These are phyloP conservation scores for Montipora efflorescens DNA, from an alignment of 64 coral and sea anemone genomes.

Conservation along the genomic window DNA sequence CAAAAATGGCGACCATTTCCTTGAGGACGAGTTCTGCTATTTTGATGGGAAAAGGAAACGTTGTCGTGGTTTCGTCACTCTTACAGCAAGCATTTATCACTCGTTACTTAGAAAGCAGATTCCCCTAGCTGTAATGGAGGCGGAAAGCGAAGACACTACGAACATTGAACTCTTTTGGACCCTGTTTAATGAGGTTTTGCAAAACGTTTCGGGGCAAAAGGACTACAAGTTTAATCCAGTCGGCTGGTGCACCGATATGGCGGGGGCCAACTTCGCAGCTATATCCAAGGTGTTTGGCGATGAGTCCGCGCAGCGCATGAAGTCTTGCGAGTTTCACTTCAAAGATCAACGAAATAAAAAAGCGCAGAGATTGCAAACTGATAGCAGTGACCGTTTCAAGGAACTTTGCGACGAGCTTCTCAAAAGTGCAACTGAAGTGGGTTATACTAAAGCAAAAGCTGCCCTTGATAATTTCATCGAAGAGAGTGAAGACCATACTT, in stretches of 20 bases:
- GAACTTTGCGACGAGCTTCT: slow-evolving; percentile 34
- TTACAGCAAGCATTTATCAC: slow-evolving; percentile 80
- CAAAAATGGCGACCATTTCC: slow-evolving; percentile 20
- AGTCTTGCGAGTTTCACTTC: slow-evolving; percentile 71
- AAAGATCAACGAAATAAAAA: neutral
- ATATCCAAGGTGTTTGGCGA: slow-evolving; percentile 50
- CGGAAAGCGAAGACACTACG: slow-evolving; percentile 26
- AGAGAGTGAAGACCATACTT: neutral
- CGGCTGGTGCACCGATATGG: slow-evolving; percentile 55
- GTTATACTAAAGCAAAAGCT: neutral
- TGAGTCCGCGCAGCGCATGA: slow-evolving; percentile 18
- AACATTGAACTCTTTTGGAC: slow-evolving; percentile 63
- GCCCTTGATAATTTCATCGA: too few relatives aligned
- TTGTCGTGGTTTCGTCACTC: slow-evolving; percentile 29
- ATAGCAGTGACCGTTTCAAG: neutral
- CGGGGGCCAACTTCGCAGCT: slow-evolving; percentile 44
- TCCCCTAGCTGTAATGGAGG: slow-evolving; percentile 71
- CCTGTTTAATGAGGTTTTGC: slow-evolving; percentile 62
- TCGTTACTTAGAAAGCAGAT: slow-evolving; percentile 35
- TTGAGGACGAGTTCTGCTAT: slow-evolving; percentile 44
- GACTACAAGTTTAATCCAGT: slow-evolving; percentile 9
- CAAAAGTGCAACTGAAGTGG: slow-evolving; percentile 26
- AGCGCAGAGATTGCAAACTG: too few relatives aligned
- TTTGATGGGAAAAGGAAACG: slow-evolving; percentile 68
- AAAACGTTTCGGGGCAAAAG: neutral